Base-by-base conservation (phyloP, 1,140 invertebrate genomes). In the Nasonia giraulti region DNA sequence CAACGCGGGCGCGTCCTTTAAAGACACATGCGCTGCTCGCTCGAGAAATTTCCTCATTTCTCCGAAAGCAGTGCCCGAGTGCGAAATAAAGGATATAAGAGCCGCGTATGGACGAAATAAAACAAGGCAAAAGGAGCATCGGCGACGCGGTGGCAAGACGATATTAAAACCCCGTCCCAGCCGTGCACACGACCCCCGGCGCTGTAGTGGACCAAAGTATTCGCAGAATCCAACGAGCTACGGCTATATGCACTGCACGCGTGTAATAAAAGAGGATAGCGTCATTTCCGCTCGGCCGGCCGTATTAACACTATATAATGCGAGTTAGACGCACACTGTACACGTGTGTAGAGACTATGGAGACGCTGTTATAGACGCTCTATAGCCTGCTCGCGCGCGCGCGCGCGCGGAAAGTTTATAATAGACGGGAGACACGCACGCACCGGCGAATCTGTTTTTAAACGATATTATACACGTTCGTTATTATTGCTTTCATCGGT, bases 231-330 rank as follows among this genome's bases (percentile, higher is more conserved):
- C 74, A 37, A n/a, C 31, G 44, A 47, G 76, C 47, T 8, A 27
- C 27, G 55, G 33, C 31, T 83, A 68, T 76, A 55, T 62, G 11
- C 76, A 5, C 1, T 62, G 37, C 17, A 40, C 81, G 81, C 73
- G 66, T 68, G 73, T 83, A 83, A 83, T 83, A 76, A 83, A 83
- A 62, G 50, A 37, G 79, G 47, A 68, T 73, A 50, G 69, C 44
- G 47, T 82, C 69, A 74, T 74, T 82, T 74, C 62, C 40, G 62
- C 80, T 44, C 27, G n/a, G 79, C 17, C 33, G 68, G 17, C 40
- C 77, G 77, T 66, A 79, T 79, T 68, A 79, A 79, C 69, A 78
- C 47, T 55, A 79, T 71, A 71, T 71, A 71, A 71, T 71, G 76
- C 76, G 75, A 14, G 74, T 23, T 14, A 31, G 68, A 23, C 31